Evolutionary conservation across 2,797 vertebrate genomes (phyloP).

Genomic region (Psittacula echo): DNA sequence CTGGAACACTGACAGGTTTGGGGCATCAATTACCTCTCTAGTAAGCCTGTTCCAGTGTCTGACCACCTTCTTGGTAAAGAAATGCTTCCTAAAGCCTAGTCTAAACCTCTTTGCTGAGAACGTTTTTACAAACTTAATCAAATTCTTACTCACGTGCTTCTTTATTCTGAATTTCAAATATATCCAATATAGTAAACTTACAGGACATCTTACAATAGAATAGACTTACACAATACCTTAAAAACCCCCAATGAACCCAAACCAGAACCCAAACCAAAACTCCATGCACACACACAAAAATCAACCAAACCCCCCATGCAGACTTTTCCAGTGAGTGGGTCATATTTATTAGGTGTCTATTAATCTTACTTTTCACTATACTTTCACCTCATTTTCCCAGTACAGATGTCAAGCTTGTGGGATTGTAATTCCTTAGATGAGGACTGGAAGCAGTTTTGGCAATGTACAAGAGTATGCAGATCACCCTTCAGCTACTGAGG

Average conservation of each 20-base stretch:
- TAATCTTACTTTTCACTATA: not conserved
- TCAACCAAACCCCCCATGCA: rapidly evolving
- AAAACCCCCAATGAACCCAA: rapidly evolving
- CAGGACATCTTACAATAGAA: not conserved
- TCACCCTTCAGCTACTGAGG: not conserved
- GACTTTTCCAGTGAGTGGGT: not conserved
- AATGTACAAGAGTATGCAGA: not conserved
- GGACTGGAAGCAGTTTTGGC: not conserved
- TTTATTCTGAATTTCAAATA: not conserved
- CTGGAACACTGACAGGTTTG: not conserved
- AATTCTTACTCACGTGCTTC: not conserved
- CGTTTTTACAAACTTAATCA: not conserved
- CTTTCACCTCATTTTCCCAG: not conserved
- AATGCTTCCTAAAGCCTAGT: not conserved
- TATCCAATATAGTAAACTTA: not conserved
- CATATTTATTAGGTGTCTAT: not conserved
- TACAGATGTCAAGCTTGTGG: not conserved
- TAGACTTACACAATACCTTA: not conserved
- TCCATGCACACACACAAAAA: not conserved
- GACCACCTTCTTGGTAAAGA: not conserved
- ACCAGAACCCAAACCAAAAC: not conserved
- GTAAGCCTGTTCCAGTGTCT: not conserved
- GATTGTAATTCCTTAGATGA: not conserved
- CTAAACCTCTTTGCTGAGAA: not conserved
- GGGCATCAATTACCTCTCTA: not conserved